Conservation (phyloP, 2,888 invertebrate species). For the Agrotis exclamationis region DNA sequence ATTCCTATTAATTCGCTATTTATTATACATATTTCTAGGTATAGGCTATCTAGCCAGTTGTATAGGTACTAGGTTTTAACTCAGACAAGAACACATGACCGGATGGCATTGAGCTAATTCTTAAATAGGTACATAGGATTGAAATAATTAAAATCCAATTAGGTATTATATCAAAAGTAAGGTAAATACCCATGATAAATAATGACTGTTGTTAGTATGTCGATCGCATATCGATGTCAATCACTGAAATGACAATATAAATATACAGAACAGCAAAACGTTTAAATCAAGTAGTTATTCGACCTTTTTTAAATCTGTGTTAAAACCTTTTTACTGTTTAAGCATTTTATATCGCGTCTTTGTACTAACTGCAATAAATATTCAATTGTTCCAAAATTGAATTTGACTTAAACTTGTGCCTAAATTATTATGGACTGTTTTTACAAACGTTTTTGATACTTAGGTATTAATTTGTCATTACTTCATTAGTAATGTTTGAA, state of each 20-base stretch:
- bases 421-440: constrained; percentile 59
- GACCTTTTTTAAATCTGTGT: neutral
- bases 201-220: constrained; percentile 19
- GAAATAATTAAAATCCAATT: constrained; percentile 42
- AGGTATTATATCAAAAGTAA: constrained; percentile 17
- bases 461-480: constrained; percentile 17
- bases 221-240: neutral
- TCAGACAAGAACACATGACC: constrained; percentile 10
- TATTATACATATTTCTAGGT: constrained; percentile 40
- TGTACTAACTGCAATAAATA: constrained; percentile 13
- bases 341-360: constrained; percentile 4
- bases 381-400: constrained; percentile 28
- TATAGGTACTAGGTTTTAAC: constrained; percentile 26
- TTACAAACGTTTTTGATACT: constrained; percentile 44
- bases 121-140: constrained; percentile 23
- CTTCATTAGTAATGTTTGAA: constrained; percentile 19
- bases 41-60: constrained; percentile 40
- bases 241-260: constrained; percentile 33
- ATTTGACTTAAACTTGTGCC: constrained; percentile 57
- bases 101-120: constrained; percentile 38
- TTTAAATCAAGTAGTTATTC: neutral
- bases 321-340: neutral
- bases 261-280: neutral
- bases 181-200: constrained; percentile 15
- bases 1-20: constrained; percentile 54